These are phyloP conservation scores for Melitaea athalia DNA, from an alignment of 2,888 invertebrate genomes.

Conservation along the genomic window DNA sequence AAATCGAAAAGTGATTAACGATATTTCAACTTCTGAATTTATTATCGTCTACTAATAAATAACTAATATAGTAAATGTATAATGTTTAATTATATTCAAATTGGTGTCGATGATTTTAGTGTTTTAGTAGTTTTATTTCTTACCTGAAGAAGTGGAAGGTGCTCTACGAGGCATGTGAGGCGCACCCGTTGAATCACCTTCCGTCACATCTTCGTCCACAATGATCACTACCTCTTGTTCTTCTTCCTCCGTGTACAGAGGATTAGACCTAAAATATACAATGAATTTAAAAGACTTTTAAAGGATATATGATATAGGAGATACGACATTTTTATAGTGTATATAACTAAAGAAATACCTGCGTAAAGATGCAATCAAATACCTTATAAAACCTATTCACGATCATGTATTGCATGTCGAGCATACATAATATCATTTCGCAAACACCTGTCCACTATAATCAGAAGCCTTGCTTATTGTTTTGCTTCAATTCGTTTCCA, in stretches of 20 bases:
- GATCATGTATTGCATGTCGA: conserved; percentile 14
- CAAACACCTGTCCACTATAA: conserved; percentile 29
- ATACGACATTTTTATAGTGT: neutral
- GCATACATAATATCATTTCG: conserved; percentile 24
- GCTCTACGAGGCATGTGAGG: conserved; percentile 64
- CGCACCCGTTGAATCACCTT: conserved; percentile 52
- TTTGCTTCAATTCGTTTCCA: neutral
- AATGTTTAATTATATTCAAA: neutral
- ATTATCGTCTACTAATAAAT: neutral
- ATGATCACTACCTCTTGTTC: conserved; percentile 78
- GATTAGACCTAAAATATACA: conserved; percentile 63
- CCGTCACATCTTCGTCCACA: conserved; percentile 67
- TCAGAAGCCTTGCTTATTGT: conserved; percentile 15
- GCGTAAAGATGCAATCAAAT: conserved; percentile 10
- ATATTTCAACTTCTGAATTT: conserved; percentile 3
- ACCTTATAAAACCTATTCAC: neutral
- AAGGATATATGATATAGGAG: too few species aligned
- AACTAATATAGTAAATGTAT: neutral
- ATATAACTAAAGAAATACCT: neutral
- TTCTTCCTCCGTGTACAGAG: conserved; percentile 74
- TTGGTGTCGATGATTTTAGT: neutral
- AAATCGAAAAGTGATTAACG: conserved; percentile 6
- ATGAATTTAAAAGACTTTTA: neutral
- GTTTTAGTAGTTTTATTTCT: neutral
- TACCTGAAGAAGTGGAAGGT: conserved; percentile 75